Evolutionary conservation across 2,113 vertebrate genomes (phyloP).

Genomic region (Tautogolabrus adspersus): DNA sequence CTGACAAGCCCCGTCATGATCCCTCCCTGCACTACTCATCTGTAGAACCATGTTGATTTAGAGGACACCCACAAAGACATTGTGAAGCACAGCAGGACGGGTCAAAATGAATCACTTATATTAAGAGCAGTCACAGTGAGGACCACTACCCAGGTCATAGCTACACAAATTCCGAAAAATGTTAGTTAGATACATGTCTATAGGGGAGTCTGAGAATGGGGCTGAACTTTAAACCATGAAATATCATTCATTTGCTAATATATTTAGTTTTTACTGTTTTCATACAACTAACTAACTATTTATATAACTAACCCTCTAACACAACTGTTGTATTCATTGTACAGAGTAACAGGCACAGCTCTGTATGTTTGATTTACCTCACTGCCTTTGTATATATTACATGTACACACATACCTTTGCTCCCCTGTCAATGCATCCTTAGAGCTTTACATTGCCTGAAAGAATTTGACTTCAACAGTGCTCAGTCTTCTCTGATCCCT

Average conservation of each 20-base stretch:
- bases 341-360: neutral
- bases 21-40: conserved; percentile 17
- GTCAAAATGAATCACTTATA: conserved; percentile 16
- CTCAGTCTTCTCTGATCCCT: conserved; percentile 44
- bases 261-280: neutral
- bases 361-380: conserved; percentile 2
- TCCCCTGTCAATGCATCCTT: conserved; percentile 13
- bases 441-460: conserved; percentile 21
- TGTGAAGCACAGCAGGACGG: conserved; percentile 9
- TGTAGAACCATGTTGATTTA: conserved; percentile 35
- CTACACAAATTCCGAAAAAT: neutral
- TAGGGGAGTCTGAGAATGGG: neutral
- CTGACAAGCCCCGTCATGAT: conserved; percentile 71
- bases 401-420: conserved; percentile 17
- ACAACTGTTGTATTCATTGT: neutral
- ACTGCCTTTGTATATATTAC: conserved; percentile 22
- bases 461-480: conserved; percentile 43
- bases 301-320: conserved; percentile 5
- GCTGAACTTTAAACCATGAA: neutral
- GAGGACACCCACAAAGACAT: conserved; percentile 53
- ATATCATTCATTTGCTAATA: neutral
- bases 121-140: conserved; percentile 4
- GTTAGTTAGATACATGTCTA: neutral
- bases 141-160: conserved; percentile 1
- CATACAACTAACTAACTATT: neutral